Percentiles rank a stretch among this genome's conserved stretches.
Conservation (phyloP, 2,113 vertebrate species). For the Limanda limanda region DNA sequence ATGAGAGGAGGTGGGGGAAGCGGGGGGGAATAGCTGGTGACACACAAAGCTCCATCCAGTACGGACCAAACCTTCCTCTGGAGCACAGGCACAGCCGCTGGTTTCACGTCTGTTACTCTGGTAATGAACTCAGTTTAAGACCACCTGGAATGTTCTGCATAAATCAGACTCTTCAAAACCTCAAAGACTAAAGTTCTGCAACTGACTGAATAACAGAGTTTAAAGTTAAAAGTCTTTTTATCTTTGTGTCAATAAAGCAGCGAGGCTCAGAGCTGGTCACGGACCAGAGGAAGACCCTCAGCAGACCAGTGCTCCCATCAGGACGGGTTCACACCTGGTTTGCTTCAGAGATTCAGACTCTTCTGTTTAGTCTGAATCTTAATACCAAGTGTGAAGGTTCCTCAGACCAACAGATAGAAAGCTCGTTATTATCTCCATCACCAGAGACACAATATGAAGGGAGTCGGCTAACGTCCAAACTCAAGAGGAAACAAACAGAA, state of each 20-base stretch:
- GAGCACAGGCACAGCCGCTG: slow-evolving; percentile 42
- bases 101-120: slow-evolving; percentile 48
- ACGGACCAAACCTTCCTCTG: slow-evolving; percentile 45
- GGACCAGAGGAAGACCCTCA: too few relatives aligned
- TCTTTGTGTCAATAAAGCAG: neutral
- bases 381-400: too few relatives aligned
- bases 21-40: slow-evolving; percentile 4
- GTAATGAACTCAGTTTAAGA: slow-evolving; percentile 38
- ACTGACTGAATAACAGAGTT: neutral
- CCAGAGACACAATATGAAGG: neutral
- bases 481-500: neutral
- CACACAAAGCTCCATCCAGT: slow-evolving; percentile 19
- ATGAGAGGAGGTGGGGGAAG: neutral
- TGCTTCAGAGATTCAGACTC: too few relatives aligned
- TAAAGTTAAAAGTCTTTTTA: neutral
- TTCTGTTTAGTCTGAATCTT: too few relatives aligned
- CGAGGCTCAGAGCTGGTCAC: too few relatives aligned
- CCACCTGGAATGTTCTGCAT: neutral
- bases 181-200: neutral
- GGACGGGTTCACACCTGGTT: too few relatives aligned
- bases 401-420: too few relatives aligned
- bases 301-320: too few relatives aligned
- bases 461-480: too few relatives aligned
- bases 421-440: too few relatives aligned
- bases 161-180: slow-evolving; percentile 6